Evolutionary conservation across 2,113 vertebrate species (phyloP).

Genomic region (Ceratotherium simum): DNA sequence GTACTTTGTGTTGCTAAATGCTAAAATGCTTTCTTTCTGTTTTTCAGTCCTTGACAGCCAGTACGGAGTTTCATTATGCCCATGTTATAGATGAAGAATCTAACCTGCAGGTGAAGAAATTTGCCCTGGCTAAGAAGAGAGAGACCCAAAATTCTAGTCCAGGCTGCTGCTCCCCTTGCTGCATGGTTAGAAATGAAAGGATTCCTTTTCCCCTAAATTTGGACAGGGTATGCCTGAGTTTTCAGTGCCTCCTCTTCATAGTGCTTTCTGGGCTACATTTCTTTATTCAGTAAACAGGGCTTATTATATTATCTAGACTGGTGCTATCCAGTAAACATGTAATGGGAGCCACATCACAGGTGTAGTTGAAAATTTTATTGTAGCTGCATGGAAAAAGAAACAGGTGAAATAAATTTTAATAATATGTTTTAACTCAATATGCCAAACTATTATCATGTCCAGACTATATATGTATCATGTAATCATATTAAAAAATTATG

Average conservation of each 20-base stretch:
- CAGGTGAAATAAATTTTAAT: slow-evolving; percentile 32
- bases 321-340: neutral
- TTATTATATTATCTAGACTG: neutral
- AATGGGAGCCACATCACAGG: neutral
- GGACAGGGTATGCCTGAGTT: neutral
- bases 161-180: neutral
- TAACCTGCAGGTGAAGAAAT: neutral
- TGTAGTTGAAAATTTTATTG: neutral
- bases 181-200: neutral
- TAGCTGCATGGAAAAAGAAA: neutral
- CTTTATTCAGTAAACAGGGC: neutral
- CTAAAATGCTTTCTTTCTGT: neutral
- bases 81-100: neutral
- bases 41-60: neutral
- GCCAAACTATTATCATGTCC: neutral
- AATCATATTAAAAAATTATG: neutral
- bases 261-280: neutral
- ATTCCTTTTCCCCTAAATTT: neutral
- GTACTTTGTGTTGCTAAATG: neutral
- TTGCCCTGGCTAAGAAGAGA: neutral
- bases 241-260: neutral
- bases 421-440: neutral
- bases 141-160: neutral
- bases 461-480: neutral
- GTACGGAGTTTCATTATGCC: neutral